These are phyloP conservation scores for Uromys caudimaculatus DNA, from an alignment of 2,797 vertebrate species.

Conservation along the genomic window DNA sequence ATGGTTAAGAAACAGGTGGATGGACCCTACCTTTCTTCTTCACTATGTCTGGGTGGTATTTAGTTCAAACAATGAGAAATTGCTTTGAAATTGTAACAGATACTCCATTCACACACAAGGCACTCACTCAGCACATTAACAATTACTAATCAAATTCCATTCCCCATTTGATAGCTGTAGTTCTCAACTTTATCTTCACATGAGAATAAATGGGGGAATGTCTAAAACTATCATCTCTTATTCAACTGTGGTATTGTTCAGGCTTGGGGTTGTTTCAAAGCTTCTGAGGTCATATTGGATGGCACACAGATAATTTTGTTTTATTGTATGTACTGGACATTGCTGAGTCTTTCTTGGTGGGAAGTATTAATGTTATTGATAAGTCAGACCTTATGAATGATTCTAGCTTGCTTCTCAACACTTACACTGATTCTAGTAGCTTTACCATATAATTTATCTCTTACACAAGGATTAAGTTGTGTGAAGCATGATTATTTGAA, in stretches of 20 bases:
- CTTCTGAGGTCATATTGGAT: neutral
- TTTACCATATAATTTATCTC: neutral
- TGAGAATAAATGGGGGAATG: neutral
- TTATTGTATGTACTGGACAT: neutral
- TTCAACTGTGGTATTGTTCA: neutral
- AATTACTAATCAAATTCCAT: neutral
- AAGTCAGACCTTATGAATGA: neutral
- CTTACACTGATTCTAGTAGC: neutral
- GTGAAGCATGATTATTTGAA: neutral
- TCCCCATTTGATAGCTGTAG: neutral
- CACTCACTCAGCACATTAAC: neutral
- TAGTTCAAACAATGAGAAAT: constrained; percentile 19
- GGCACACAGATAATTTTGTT: neutral
- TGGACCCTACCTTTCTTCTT: neutral
- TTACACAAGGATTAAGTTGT: neutral
- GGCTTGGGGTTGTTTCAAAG: neutral
- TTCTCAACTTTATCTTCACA: neutral
- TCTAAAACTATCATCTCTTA: neutral
- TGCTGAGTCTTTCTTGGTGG: neutral
- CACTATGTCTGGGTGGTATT: neutral
- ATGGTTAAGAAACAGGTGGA: neutral
- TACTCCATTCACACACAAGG: neutral
- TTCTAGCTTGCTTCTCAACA: neutral
- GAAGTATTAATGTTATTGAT: neutral
- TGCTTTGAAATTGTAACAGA: neutral